Evolutionary conservation across 2,113 vertebrate species (phyloP).

Genomic region (Sapajus apella): DNA sequence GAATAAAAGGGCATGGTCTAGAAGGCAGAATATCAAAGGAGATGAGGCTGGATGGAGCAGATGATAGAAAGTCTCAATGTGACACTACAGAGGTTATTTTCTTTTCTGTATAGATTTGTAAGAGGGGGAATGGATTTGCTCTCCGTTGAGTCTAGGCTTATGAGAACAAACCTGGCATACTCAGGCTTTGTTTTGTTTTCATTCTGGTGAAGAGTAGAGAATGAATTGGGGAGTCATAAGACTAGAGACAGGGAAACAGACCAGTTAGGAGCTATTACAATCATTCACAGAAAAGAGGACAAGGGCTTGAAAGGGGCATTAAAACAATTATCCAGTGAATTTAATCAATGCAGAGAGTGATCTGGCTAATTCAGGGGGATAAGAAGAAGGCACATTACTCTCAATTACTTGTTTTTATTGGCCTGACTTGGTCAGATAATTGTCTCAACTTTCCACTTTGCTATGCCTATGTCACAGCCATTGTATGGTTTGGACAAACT

Average conservation of each 20-base stretch:
- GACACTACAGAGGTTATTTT: not conserved
- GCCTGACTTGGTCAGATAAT: slow-evolving; percentile 19
- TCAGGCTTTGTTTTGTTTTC: not conserved
- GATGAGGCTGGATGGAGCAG: not conserved
- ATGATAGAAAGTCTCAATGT: not conserved
- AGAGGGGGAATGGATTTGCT: not conserved
- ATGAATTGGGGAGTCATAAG: no score
- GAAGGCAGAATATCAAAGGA: not conserved
- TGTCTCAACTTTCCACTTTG: slow-evolving; percentile 3
- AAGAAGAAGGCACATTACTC: not conserved
- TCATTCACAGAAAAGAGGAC: not conserved
- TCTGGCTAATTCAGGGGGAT: not conserved
- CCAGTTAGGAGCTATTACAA: not conserved
- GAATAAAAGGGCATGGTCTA: not conserved
- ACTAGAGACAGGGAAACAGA: not conserved
- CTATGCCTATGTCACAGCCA: not conserved
- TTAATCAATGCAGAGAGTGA: slow-evolving; percentile 14
- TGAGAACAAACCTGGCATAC: not conserved
- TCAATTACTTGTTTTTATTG: slow-evolving; percentile 61
- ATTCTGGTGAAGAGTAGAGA: not conserved
- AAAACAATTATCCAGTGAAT: slow-evolving; percentile 39
- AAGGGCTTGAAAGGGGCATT: not conserved
- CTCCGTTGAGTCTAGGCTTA: not conserved
- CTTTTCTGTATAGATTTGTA: not conserved
- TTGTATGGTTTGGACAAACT: slow-evolving; percentile 40